Conservation (phyloP, 2,797 vertebrate species). For the Monodelphis domestica region DNA sequence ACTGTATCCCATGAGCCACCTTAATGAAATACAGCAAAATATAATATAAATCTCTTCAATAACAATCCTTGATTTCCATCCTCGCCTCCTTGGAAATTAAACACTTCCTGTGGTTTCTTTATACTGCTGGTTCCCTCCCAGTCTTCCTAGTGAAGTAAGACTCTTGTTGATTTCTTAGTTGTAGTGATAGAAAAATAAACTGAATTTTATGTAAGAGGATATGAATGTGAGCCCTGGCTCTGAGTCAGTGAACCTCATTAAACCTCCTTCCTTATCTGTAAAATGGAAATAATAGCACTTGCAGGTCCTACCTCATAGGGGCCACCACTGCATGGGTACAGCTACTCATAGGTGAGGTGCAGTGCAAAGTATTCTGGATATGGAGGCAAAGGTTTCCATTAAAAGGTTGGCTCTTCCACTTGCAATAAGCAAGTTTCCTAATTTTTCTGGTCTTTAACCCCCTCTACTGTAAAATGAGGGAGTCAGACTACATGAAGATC, state of each 20-base stretch:
- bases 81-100: not conserved
- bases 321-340: no score
- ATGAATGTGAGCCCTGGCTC: not conserved
- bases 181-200: not conserved
- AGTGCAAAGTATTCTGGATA: not conserved
- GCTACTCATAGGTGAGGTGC: no score
- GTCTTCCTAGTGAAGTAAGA: not conserved
- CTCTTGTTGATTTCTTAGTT: not conserved
- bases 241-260: not conserved
- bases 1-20: not conserved
- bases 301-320: not conserved
- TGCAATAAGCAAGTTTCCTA: not conserved
- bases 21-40: not conserved
- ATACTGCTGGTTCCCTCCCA: not conserved
- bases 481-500: not conserved
- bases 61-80: not conserved
- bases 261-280: not conserved
- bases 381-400: not conserved
- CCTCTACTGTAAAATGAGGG: not conserved
- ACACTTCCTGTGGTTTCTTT: not conserved
- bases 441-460: not conserved
- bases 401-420: not conserved
- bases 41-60: not conserved
- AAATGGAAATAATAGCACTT: not conserved
- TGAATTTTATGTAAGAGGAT: not conserved